Percentiles rank a stretch among this genome's conserved stretches.
Conservation (phyloP, 2,888 invertebrate species). For the Aplocera efformata region DNA sequence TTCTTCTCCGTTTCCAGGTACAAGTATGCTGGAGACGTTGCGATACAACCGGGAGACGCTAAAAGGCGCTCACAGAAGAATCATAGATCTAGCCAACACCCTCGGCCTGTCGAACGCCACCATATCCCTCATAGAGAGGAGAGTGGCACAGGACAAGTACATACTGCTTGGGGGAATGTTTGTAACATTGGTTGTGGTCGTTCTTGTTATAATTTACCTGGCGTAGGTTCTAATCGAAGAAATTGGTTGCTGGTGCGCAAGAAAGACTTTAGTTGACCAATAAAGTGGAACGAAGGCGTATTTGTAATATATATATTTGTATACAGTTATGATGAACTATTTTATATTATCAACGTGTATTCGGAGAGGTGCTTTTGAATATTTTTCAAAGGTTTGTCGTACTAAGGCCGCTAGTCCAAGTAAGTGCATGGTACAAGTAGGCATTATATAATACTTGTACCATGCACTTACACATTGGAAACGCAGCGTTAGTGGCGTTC, state of each 20-base stretch:
- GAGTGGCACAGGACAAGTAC: conserved; percentile 93
- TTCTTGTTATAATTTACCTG: conserved; percentile 86
- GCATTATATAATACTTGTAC: no score
- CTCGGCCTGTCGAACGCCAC: conserved; percentile 97
- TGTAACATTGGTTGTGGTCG: conserved; percentile 88
- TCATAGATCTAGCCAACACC: conserved; percentile 94
- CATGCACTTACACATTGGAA: no score
- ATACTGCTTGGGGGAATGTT: conserved; percentile 93
- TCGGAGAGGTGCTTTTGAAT: no score
- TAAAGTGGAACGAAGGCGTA: no score
- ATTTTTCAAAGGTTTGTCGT: no score
- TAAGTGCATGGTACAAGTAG: no score
- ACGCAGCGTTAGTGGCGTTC: no score
- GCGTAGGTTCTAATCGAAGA: conserved; percentile 44
- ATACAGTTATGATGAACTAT: no score
- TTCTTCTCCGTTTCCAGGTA: conserved; percentile 67
- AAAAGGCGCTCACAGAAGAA: conserved; percentile 91
- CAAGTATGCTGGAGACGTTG: conserved; percentile 88
- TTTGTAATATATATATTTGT: no score
- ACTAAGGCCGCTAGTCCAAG: no score
- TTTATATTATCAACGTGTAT: no score
- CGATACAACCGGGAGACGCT: conserved; percentile 90
- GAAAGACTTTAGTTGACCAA: neutral
- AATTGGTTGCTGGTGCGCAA: neutral
- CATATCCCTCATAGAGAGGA: conserved; percentile 94